Evolutionary conservation across 1,140 invertebrate genomes (phyloP), one percentile per base, ranked within the genome.

Genomic region (Drosophila bifasciata): DNA sequence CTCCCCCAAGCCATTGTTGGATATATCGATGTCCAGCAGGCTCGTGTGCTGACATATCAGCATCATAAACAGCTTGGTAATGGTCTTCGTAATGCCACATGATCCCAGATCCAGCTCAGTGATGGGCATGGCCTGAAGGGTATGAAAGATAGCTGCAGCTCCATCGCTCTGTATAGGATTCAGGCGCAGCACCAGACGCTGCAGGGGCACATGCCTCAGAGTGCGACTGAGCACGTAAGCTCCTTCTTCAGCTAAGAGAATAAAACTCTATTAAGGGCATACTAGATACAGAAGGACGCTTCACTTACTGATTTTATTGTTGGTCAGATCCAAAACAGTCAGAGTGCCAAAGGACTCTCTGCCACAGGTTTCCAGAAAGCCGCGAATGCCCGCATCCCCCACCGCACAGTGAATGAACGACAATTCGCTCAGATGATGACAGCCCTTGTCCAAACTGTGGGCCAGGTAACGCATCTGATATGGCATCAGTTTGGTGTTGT

Each of bases 151-250:
- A n/a, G 90, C 79, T 0, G 88, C 90, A 4, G 89, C 90, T 3
- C 91, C 91, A 43, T 91, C 91, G 28, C 89, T 90, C 32, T 77
- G 59, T 28, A 91, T 91, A 25, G 90, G 90, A 83, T 91, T 91
- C 11, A 91, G 48, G 3, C 90, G 79, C 5, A 91, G 43, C 15
- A 89, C 76, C 3, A 91, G 49, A 9, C 63, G 71, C n/a, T 79
- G 40, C 0, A 91, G 63, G 0, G 78, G 68, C 11, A 91, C 71
- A 8, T 73, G 61, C 15, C 55, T 46, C 5, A 91, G 13, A 0
- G 80, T 88, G 13, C 86, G 71, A 36, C 90, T 89, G 0, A 91
- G 60, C 4, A 76, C 43, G 21, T 84, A 88, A n/a, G 90, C 89
- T n/a, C 88, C 84, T n/a, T 91, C 90, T 23, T 90, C 86, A 1